Evolutionary conservation across 2,888 invertebrate species (phyloP).

Genomic region (Anticlea derivata): DNA sequence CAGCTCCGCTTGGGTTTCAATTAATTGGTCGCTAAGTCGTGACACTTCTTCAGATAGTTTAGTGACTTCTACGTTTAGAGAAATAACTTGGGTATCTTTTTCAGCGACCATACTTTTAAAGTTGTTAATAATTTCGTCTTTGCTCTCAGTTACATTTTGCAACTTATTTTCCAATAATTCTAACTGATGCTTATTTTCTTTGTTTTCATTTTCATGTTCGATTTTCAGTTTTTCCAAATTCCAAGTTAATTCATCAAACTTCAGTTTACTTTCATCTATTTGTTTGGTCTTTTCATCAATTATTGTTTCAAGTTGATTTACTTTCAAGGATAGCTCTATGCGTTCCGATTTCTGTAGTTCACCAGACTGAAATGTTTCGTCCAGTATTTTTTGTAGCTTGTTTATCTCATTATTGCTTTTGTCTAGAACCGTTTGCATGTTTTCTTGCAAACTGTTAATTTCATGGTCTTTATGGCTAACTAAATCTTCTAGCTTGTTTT

Average conservation of each 20-base stretch:
- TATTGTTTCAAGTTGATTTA: slow-evolving; percentile 43
- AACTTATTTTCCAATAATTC: slow-evolving; percentile 65
- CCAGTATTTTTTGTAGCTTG: slow-evolving; percentile 41
- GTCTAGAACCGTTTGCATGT: slow-evolving; percentile 34
- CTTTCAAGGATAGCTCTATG: slow-evolving; percentile 40
- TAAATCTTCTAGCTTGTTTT: slow-evolving; percentile 45
- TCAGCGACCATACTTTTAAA: slow-evolving; percentile 57
- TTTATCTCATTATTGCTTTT: slow-evolving; percentile 47
- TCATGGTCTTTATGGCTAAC: slow-evolving; percentile 43
- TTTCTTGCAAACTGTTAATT: slow-evolving; percentile 44
- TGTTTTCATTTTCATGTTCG: slow-evolving; percentile 71
- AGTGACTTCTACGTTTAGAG: slow-evolving; percentile 66
- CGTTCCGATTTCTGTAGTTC: slow-evolving; percentile 44
- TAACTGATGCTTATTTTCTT: slow-evolving; percentile 66
- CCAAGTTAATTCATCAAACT: slow-evolving; percentile 43
- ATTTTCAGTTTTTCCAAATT: slow-evolving; percentile 52
- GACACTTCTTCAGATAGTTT: slow-evolving; percentile 54
- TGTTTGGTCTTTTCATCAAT: slow-evolving; percentile 45
- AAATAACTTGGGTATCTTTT: slow-evolving; percentile 62
- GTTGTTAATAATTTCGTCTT: slow-evolving; percentile 60
- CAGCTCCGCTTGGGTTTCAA: slow-evolving; percentile 63
- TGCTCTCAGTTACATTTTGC: slow-evolving; percentile 60
- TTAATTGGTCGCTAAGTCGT: slow-evolving; percentile 61
- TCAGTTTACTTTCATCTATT: slow-evolving; percentile 41
- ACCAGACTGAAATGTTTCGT: slow-evolving; percentile 44